phyloP scores from a whole-genome alignment of 2,797 vertebrate species.

The Tenualosa thibaudeaui region DNA sequence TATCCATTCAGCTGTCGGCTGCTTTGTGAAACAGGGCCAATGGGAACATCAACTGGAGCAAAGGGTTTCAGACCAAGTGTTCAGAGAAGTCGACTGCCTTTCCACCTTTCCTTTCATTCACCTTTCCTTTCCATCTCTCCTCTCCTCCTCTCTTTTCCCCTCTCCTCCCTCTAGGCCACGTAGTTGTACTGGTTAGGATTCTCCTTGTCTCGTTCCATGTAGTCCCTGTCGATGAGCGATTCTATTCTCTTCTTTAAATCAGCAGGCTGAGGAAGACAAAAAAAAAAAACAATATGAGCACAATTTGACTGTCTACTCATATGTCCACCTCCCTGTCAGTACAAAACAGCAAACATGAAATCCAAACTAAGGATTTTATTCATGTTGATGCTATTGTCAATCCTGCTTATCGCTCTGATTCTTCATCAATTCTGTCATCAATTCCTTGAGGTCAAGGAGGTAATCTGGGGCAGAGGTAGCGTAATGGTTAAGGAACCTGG shows the following conservation, averaged over 20 bases:
- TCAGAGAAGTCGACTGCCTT: slow-evolving; percentile 75
- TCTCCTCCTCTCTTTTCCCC: not conserved
- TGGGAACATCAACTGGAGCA: slow-evolving; percentile 84
- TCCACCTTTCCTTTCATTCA: slow-evolving; percentile 45
- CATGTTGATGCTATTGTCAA: too few relatives aligned
- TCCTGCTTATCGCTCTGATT: too few relatives aligned
- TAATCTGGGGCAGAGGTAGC: too few relatives aligned
- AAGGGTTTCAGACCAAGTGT: slow-evolving; percentile 80
- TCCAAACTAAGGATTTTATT: not conserved
- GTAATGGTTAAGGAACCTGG: too few relatives aligned
- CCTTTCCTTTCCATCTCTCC: not conserved
- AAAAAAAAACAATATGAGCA: not conserved
- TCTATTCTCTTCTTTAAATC: slow-evolving; percentile 99
- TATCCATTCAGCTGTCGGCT: slow-evolving; percentile 87
- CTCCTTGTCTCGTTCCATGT: slow-evolving; percentile 99
- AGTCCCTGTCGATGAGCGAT: slow-evolving; percentile 99
- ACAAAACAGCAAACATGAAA: not conserved
- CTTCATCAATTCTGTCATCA: too few relatives aligned
- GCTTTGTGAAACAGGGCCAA: slow-evolving; percentile 83
- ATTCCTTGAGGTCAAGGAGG: too few relatives aligned
- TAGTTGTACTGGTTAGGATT: slow-evolving; percentile 99
- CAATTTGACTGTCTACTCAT: not conserved
- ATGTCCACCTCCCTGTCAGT: not conserved
- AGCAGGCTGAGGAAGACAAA: slow-evolving; percentile 82
- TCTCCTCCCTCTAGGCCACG: slow-evolving; percentile 84